Evolutionary conservation across 2,113 vertebrate genomes (phyloP).

Genomic region (Indicator indicator): DNA sequence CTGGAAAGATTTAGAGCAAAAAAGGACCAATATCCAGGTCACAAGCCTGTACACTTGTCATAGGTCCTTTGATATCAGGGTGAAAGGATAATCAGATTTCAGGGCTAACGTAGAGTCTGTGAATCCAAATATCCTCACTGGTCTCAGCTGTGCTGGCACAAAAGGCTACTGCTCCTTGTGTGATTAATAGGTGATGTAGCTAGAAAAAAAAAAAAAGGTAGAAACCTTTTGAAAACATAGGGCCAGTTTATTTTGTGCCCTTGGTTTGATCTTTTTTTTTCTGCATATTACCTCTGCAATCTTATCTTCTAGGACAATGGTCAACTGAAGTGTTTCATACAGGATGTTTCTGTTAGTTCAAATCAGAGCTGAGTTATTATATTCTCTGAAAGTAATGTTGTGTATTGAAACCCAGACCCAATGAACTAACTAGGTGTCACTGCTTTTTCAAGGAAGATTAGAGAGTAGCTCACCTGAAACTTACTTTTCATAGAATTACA

Average conservation of each 20-base stretch:
- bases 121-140: background rate
- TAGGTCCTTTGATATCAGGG: background rate
- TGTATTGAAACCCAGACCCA: rapidly evolving
- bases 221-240: background rate
- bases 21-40: background rate
- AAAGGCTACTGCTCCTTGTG: background rate
- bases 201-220: background rate
- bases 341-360: background rate
- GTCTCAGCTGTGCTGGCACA: background rate
- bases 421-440: background rate
- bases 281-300: background rate
- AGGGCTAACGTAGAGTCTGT: background rate
- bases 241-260: background rate
- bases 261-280: background rate
- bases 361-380: background rate
- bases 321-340: background rate
- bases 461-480: background rate
- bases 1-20: background rate
- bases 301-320: background rate
- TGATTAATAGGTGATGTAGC: background rate
- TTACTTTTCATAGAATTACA: background rate
- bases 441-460: background rate
- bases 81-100: background rate
- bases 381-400: background rate
- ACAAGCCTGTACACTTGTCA: background rate